Percentiles rank a stretch among this genome's conserved stretches.
Evolutionary conservation across 2,797 vertebrate species (phyloP).

Genomic region (Pitangus sulphuratus): DNA sequence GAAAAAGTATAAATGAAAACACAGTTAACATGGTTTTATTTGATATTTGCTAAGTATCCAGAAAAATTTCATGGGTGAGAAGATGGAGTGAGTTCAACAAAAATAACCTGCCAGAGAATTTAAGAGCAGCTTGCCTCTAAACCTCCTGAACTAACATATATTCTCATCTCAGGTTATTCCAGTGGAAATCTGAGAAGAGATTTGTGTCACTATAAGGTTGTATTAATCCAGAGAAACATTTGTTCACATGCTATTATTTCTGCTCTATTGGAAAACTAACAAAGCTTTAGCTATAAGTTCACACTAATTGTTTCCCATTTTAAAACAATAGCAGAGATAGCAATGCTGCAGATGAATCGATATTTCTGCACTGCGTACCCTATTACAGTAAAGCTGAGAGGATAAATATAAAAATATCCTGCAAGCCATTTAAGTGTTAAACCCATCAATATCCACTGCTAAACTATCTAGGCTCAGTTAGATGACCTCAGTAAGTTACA

Average conservation of each 20-base stretch:
- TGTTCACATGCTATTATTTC: conserved; percentile 3
- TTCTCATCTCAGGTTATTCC: conserved; percentile 14
- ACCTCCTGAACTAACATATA: conserved; percentile 41
- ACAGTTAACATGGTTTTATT: conserved; percentile 14
- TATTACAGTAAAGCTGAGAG: not conserved
- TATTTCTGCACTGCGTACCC: not conserved
- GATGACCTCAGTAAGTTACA: not conserved
- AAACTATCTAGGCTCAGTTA: not conserved
- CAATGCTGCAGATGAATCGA: not conserved
- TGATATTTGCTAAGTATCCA: conserved; percentile 38
- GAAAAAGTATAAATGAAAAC: conserved; percentile 32
- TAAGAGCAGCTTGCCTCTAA: conserved; percentile 34
- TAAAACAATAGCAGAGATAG: not conserved
- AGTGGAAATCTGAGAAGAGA: conserved; percentile 26
- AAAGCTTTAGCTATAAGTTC: not conserved
- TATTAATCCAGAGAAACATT: conserved; percentile 14
- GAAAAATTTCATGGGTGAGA: conserved; percentile 42
- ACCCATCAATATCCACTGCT: not conserved
- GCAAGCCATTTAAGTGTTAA: not conserved
- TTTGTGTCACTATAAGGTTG: conserved; percentile 4
- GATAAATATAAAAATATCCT: not conserved
- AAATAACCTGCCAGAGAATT: conserved; percentile 46
- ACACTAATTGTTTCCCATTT: not conserved
- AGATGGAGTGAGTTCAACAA: conserved; percentile 56
- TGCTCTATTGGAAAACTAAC: not conserved